Evolutionary conservation across 2,113 vertebrate genomes (phyloP).

Genomic region (Bos javanicus): DNA sequence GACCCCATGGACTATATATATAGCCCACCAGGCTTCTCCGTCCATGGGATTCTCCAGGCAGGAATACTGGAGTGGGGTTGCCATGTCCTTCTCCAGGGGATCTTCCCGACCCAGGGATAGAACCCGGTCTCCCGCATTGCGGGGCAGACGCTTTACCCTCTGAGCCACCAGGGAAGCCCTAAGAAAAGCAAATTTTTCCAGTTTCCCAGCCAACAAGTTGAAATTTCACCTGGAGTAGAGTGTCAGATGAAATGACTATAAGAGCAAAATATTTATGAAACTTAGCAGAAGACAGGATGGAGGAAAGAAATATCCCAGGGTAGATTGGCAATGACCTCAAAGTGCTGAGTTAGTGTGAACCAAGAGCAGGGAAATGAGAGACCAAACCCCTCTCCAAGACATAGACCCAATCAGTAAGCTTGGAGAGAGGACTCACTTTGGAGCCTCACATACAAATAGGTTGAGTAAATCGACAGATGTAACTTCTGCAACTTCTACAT

Average conservation of each 20-base stretch:
- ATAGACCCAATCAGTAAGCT: not conserved
- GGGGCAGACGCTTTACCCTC: no score
- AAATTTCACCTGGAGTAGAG: not conserved
- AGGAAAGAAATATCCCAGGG: not conserved
- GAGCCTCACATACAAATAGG: not conserved
- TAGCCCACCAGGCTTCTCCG: no score
- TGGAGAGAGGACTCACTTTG: not conserved
- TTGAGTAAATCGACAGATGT: not conserved
- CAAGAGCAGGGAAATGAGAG: not conserved
- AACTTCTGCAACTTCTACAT: not conserved
- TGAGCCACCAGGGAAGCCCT: no score
- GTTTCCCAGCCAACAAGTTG: not conserved
- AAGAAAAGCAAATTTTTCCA: not conserved
- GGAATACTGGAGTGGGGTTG: no score
- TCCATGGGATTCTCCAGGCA: no score
- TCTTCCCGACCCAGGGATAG: no score
- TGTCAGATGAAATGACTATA: not conserved
- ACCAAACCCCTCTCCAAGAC: not conserved
- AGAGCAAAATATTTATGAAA: not conserved
- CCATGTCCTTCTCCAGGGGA: no score
- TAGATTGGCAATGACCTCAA: not conserved
- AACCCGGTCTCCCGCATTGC: no score
- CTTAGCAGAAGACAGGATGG: not conserved
- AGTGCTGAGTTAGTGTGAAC: not conserved
- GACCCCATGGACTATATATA: no score